phyloP scores from a whole-genome alignment of 2,888 invertebrate genomes.

The Campoletis raptor region DNA sequence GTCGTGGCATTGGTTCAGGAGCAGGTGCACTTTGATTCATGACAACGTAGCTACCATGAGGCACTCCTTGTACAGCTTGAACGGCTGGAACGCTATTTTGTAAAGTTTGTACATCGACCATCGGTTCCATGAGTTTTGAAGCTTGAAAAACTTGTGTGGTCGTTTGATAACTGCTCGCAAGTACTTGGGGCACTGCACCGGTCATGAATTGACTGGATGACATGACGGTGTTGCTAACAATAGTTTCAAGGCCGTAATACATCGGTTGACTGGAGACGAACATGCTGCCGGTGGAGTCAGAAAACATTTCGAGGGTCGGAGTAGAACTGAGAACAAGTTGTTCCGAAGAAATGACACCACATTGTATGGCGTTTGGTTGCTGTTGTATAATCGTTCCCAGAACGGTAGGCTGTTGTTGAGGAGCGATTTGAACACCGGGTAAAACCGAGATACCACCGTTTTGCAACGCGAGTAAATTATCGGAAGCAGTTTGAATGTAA shows the following conservation, averaged over 20 bases:
- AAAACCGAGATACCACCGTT: constrained; percentile 83
- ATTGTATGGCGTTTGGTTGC: constrained; percentile 86
- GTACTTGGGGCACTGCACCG: constrained; percentile 92
- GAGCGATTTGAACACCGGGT: constrained; percentile 81
- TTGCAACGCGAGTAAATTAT: constrained; percentile 80
- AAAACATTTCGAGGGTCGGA: constrained; percentile 88
- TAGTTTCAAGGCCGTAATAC: constrained; percentile 93
- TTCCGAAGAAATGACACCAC: constrained; percentile 86
- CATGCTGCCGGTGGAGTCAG: constrained; percentile 85
- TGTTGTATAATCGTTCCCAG: constrained; percentile 85
- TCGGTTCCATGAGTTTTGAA: constrained; percentile 92
- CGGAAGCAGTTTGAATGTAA: constrained; percentile 82
- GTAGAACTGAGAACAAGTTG: constrained; percentile 88
- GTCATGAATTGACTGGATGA: constrained; percentile 95
- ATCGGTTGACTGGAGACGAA: constrained; percentile 89
- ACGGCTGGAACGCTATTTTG: constrained; percentile 74
- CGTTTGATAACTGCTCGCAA: constrained; percentile 94
- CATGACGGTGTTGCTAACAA: constrained; percentile 95
- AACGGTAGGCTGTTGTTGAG: constrained; percentile 81
- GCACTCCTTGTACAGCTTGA: constrained; percentile 67
- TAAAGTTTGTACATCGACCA: constrained; percentile 90
- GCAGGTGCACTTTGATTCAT: constrained; percentile 77
- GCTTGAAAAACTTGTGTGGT: constrained; percentile 94
- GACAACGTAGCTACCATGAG: constrained; percentile 80
- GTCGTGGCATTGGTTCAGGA: constrained; percentile 68